A percentile compares a stretch with the other conserved stretches of the same genome.
Conservation (phyloP, 2,888 invertebrate species). For the Lagria hirta region DNA sequence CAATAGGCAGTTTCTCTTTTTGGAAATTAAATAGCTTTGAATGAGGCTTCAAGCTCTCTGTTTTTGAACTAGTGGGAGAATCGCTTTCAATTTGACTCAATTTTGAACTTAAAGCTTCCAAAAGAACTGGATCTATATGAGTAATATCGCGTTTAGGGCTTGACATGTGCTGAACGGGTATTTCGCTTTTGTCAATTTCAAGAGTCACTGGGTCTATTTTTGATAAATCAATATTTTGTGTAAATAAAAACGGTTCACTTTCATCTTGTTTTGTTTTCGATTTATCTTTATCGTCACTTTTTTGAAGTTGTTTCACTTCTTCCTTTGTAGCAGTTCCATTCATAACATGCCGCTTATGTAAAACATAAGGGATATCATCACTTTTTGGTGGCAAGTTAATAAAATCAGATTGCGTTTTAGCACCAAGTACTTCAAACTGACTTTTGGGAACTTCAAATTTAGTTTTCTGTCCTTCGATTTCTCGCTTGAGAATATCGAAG, state of each 20-base stretch:
- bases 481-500: conserved; percentile 62
- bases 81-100: conserved; percentile 76
- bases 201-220: conserved; percentile 72
- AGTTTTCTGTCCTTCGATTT: conserved; percentile 59
- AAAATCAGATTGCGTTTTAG: conserved; percentile 54
- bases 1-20: conserved; percentile 34
- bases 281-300: conserved; percentile 55
- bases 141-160: conserved; percentile 74
- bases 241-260: conserved; percentile 63
- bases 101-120: conserved; percentile 70
- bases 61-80: conserved; percentile 73
- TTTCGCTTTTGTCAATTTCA: conserved; percentile 67
- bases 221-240: conserved; percentile 73
- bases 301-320: conserved; percentile 32
- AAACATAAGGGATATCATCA: conserved; percentile 80
- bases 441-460: conserved; percentile 73
- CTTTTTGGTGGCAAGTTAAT: conserved; percentile 56
- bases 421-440: conserved; percentile 65
- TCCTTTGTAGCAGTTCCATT: conserved; percentile 73
- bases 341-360: conserved; percentile 83
- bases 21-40: conserved; percentile 38
- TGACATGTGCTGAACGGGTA: conserved; percentile 63
- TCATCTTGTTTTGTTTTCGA: conserved; percentile 41
- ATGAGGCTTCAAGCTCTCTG: conserved; percentile 62
- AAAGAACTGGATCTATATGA: conserved; percentile 67